A percentile compares a stretch with the other conserved stretches of the same genome.
phyloP scores from a whole-genome alignment of 1,140 invertebrate species.

The Lepidurus apus region DNA sequence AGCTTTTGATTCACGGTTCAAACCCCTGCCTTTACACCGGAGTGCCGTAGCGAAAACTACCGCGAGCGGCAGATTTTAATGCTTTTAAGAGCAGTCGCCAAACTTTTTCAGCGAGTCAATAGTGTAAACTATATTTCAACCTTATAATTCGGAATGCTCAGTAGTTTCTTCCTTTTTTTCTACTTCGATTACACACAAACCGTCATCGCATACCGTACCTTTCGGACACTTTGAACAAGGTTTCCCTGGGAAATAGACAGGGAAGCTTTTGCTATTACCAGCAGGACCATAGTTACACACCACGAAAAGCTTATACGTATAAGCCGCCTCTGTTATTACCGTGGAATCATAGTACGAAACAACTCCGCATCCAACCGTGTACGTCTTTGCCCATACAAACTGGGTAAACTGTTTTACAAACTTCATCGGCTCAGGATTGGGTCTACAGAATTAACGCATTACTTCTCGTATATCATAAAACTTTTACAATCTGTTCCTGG shows the following conservation, averaged over 20 bases:
- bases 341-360: conserved; percentile 25
- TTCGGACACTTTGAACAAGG: conserved; percentile 29
- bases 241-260: conserved; percentile 27
- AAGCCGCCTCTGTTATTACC: neutral
- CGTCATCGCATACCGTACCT: conserved; percentile 27
- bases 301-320: conserved; percentile 26
- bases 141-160: neutral
- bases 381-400: conserved; percentile 22
- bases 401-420: conserved; percentile 24
- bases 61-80: too few species aligned
- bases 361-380: conserved; percentile 20
- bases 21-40: too few species aligned
- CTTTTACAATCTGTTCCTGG: neutral
- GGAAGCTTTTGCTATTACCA: conserved; percentile 23
- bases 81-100: too few species aligned
- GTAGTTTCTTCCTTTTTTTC: neutral
- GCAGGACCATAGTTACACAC: conserved; percentile 29
- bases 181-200: conserved; percentile 25
- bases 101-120: too few species aligned
- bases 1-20: too few species aligned
- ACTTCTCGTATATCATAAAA: neutral
- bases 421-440: conserved; percentile 8
- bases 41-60: too few species aligned
- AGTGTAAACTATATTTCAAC: neutral
- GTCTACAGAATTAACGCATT: neutral